A percentile compares a stretch with the other conserved stretches of the same genome.
phyloP scores from a whole-genome alignment of 2,113 vertebrate species.

The Psittacus erithacus region DNA sequence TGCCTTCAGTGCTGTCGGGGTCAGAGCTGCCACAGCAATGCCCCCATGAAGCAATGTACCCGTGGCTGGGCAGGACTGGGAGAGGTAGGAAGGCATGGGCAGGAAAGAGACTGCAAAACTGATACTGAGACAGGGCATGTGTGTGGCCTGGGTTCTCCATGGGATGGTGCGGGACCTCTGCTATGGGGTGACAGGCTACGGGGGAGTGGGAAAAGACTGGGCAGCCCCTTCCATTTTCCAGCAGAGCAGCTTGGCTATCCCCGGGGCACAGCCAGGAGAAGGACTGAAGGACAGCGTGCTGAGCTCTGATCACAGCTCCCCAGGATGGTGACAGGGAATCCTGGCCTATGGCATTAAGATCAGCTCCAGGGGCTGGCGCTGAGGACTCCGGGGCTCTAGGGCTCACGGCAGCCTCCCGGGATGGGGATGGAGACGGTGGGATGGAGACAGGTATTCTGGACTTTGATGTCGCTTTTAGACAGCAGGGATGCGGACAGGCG shows the following conservation, averaged over 20 bases:
- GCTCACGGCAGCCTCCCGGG: background rate
- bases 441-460: background rate
- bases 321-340: background rate
- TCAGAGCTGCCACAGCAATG: background rate
- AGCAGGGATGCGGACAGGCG: background rate
- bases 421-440: background rate
- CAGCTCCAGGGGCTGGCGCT: background rate
- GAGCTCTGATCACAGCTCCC: background rate
- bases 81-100: background rate
- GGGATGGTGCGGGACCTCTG: background rate
- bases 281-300: background rate
- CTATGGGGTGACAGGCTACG: fast-evolving
- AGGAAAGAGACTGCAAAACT: background rate
- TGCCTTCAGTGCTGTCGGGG: constrained; percentile 15
- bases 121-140: background rate
- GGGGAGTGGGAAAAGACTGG: background rate
- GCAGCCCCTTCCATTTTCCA: background rate
- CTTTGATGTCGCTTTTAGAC: background rate
- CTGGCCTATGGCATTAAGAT: background rate
- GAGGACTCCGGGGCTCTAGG: background rate
- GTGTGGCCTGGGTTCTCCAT: background rate
- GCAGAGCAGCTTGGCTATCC: background rate
- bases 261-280: background rate
- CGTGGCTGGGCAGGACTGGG: background rate
- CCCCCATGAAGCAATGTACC: fast-evolving